Base-by-base conservation (phyloP, 2,888 invertebrate genomes). In the Clanis bilineata region DNA sequence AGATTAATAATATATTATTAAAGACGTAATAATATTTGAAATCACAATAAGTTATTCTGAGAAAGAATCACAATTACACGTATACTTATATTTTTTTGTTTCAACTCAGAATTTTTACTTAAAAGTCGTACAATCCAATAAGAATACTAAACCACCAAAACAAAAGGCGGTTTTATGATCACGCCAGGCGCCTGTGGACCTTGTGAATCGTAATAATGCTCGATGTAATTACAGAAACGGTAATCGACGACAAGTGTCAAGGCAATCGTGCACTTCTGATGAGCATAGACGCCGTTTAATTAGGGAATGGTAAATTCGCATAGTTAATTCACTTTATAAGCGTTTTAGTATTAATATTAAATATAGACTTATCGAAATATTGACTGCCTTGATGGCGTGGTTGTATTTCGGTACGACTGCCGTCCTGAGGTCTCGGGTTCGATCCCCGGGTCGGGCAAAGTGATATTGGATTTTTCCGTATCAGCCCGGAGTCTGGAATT, bases 251-350 rank as follows among this genome's bases (percentile, higher is more conserved):
- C 51, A 51, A 51, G 51, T 86, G 86, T 82, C 86, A 86, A 86
- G 86, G 85, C 72, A 66, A 80, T 69, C 84, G 66, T 75, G 80
- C 77, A 71, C 72, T 74, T 77, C 74, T 76, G 71, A 79, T 78
- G 75, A 75, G 72, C 61, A 69, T 72, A 72, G 68, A 64, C 64
- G 67, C 51, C 58, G 59, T 58, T 71, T 70, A 69, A 77, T 72
- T 74, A 68, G 67, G 63, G 61, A 67, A 51, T 51, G 28, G 10
- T 70, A 69, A 74, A 73, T 73, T 76, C 68, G 63, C 62, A 69
- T 75, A 68, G 73, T 68, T 51, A 51, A 51, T 51, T 51, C 18
- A 10, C 18, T 4, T 32, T 32, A 3, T 51, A 51, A 51, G 32
- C 25, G 51, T 18, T 51, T 51, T 18, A 9, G 18, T 9, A n/a